phyloP scores from a whole-genome alignment of 2,113 vertebrate species.

The Notechis scutatus region DNA sequence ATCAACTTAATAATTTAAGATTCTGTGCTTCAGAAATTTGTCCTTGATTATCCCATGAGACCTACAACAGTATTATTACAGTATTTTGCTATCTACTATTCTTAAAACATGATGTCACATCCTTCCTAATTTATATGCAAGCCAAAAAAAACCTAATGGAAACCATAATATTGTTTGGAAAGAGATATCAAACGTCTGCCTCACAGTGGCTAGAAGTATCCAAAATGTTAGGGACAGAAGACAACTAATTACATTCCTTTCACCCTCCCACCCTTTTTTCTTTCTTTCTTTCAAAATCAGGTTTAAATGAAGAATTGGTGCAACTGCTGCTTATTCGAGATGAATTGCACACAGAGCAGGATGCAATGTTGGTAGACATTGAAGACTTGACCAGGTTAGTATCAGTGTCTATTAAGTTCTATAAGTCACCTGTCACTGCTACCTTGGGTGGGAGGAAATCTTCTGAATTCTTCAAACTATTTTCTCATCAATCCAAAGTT shows the following conservation, averaged over 20 bases:
- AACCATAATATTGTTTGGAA: background rate
- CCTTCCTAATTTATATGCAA: background rate
- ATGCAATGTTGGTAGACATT: conserved; percentile 98
- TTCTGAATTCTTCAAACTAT: background rate
- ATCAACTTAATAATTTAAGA: accelerated
- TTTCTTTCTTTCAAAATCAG: conserved; percentile 55
- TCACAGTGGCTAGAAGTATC: accelerated
- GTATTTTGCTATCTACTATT: background rate
- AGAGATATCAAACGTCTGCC: background rate
- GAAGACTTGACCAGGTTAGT: conserved; percentile 94
- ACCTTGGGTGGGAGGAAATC: background rate
- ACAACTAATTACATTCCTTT: background rate
- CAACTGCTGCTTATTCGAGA: conserved; percentile 96
- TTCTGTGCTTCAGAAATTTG: background rate
- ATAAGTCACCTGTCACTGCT: background rate
- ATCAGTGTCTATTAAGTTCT: accelerated
- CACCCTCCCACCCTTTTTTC: background rate
- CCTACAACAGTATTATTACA: background rate
- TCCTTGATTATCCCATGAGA: background rate
- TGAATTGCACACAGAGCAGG: conserved; percentile 96
- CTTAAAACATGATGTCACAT: background rate
- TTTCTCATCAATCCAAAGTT: background rate
- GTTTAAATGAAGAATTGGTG: conserved; percentile 96
- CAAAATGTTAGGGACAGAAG: accelerated
- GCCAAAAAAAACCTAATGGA: background rate